A percentile compares a stretch with the other conserved stretches of the same genome.
phyloP scores from a whole-genome alignment of 2,888 invertebrate genomes.

The Atethmia centrago region DNA sequence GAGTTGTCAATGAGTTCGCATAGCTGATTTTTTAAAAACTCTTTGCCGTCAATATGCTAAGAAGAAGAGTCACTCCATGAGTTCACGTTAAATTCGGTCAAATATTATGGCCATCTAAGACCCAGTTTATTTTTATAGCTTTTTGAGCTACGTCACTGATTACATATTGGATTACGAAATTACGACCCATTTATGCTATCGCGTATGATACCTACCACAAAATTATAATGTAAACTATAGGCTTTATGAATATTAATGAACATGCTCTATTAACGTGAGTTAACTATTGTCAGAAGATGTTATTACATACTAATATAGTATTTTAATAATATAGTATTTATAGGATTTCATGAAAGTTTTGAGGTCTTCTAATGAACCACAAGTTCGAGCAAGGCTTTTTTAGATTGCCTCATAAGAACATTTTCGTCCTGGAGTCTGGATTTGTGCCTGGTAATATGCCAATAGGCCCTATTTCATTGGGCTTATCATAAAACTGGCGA shows the following conservation, averaged over 20 bases:
- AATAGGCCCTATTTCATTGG: not conserved
- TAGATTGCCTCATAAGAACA: not conserved
- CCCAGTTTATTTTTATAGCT: not conserved
- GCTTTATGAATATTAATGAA: constrained; percentile 26
- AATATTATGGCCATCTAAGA: not conserved
- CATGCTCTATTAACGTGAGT: constrained; percentile 5
- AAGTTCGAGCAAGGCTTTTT: not conserved
- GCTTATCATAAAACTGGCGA: not conserved
- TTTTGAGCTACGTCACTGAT: constrained; percentile 3
- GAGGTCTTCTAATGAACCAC: no score
- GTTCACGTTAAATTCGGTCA: not conserved
- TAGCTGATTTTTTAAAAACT: no score
- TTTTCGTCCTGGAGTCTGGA: not conserved
- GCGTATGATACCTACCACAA: not conserved
- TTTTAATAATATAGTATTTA: not conserved
- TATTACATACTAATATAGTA: not conserved
- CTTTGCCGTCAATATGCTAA: not conserved
- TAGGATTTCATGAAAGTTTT: not conserved
- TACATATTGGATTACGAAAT: constrained; percentile 13
- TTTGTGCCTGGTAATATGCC: not conserved
- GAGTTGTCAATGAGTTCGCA: no score
- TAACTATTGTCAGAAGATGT: not conserved
- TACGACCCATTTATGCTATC: not conserved
- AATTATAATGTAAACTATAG: constrained; percentile 13
- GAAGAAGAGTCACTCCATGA: not conserved